Percentiles rank a stretch among this genome's conserved stretches.
Conservation (phyloP, 2,797 vertebrate species). For the Sus cebifrons region DNA sequence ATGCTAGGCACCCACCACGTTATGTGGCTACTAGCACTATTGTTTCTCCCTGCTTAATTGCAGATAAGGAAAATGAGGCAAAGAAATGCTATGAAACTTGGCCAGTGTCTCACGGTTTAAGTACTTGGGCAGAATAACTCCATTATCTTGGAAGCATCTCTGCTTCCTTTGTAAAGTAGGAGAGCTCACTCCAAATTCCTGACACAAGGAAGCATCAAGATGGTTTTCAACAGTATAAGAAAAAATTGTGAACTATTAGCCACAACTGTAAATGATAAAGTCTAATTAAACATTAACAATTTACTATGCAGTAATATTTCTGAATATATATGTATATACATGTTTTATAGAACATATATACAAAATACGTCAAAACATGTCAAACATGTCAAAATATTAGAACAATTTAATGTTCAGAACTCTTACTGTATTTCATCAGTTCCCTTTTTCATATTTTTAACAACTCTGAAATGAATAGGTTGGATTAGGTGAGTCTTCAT, state of each 20-base stretch:
- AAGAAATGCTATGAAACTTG: slow-evolving; percentile 47
- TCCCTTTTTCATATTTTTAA: slow-evolving; percentile 47
- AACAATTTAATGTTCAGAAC: slow-evolving; percentile 48
- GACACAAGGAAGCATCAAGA: not conserved
- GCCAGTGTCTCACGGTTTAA: slow-evolving; percentile 8
- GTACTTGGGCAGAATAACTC: not conserved
- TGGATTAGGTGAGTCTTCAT: slow-evolving; percentile 30
- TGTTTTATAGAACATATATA: too few species aligned
- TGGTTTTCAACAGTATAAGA: slow-evolving; percentile 1
- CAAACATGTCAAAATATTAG: not conserved
- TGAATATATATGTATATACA: not conserved
- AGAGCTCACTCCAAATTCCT: slow-evolving; percentile 45
- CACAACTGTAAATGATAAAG: slow-evolving; percentile 11
- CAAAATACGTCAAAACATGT: not conserved
- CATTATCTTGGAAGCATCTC: slow-evolving; percentile 26
- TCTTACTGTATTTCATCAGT: slow-evolving; percentile 39
- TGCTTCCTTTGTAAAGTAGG: slow-evolving; percentile 1
- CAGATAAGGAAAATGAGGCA: not conserved
- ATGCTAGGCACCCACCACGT: not conserved
- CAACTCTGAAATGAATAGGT: slow-evolving; percentile 41
- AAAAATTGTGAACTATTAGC: slow-evolving; percentile 45
- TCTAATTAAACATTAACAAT: slow-evolving; percentile 32
- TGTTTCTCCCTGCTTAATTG: slow-evolving; percentile 7
- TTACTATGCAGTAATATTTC: slow-evolving; percentile 42
- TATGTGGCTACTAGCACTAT: not conserved